phyloP scores from a whole-genome alignment of 2,888 invertebrate genomes.

The Cybosia mesomella region DNA sequence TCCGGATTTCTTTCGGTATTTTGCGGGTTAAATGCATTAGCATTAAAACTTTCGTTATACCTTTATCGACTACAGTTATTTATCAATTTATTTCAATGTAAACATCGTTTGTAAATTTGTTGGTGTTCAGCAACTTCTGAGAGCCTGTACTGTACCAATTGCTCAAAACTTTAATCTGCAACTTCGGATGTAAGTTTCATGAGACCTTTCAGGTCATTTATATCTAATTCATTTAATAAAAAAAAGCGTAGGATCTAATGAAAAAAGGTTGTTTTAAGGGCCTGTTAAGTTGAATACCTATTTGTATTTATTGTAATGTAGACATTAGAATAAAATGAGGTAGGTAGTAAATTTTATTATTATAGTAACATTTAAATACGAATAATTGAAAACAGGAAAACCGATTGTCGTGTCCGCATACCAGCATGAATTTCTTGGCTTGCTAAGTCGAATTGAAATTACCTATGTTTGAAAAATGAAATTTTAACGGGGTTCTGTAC shows the following conservation, averaged over 20 bases:
- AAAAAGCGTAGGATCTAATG: background rate
- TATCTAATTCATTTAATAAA: too few relatives aligned
- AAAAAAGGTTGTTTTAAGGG: background rate
- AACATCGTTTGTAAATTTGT: too few relatives aligned
- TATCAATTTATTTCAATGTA: too few relatives aligned
- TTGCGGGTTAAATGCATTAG: too few relatives aligned
- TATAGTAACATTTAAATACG: background rate
- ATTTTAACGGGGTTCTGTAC: background rate
- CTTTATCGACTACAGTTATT: too few relatives aligned
- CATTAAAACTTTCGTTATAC: too few relatives aligned
- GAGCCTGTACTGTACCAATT: too few relatives aligned
- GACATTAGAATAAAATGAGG: background rate
- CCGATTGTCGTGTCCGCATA: constrained; percentile 4
- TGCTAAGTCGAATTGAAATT: background rate
- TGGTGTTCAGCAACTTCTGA: too few relatives aligned
- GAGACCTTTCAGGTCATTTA: too few relatives aligned
- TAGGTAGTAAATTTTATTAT: background rate
- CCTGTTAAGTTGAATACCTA: background rate
- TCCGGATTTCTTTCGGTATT: too few relatives aligned
- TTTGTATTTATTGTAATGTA: background rate
- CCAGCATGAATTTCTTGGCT: background rate
- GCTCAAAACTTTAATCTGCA: too few relatives aligned
- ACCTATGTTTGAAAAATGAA: background rate
- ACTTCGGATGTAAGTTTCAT: too few relatives aligned
- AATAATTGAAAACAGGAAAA: background rate